Evolutionary conservation across 2,113 vertebrate species (phyloP).

Genomic region (Colaptes auratus): DNA sequence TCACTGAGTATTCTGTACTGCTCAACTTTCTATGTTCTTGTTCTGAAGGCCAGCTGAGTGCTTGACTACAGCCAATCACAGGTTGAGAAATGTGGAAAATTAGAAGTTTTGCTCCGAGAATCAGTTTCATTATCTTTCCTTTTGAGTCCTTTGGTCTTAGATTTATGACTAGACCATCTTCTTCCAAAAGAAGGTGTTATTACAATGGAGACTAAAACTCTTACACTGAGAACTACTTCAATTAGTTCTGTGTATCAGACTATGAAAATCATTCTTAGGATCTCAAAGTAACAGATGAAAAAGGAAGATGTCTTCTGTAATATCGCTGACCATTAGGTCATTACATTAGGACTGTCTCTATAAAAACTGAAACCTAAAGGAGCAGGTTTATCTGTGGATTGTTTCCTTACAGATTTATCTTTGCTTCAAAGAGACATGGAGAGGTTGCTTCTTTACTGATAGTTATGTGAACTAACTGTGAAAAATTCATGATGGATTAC

Average conservation of each 20-base stretch:
- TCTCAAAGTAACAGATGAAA: neutral
- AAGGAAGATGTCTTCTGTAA: neutral
- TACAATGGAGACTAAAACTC: neutral
- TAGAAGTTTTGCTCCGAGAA: neutral
- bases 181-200: neutral
- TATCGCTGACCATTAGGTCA: neutral
- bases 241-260: neutral
- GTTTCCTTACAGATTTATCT: neutral
- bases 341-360: neutral
- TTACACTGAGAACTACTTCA: neutral
- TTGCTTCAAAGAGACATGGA: neutral
- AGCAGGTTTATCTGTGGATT: neutral
- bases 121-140: neutral
- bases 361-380: neutral
- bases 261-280: neutral
- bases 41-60: neutral
- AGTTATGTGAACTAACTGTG: neutral
- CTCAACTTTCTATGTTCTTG: neutral
- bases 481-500: conserved; percentile 26
- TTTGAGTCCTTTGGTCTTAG: neutral
- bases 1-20: neutral
- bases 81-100: neutral
- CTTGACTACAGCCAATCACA: neutral
- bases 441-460: neutral
- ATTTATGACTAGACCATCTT: neutral